Base-by-base conservation (phyloP, 2,113 vertebrate species). In the Epinephelus fuscoguttatus region DNA sequence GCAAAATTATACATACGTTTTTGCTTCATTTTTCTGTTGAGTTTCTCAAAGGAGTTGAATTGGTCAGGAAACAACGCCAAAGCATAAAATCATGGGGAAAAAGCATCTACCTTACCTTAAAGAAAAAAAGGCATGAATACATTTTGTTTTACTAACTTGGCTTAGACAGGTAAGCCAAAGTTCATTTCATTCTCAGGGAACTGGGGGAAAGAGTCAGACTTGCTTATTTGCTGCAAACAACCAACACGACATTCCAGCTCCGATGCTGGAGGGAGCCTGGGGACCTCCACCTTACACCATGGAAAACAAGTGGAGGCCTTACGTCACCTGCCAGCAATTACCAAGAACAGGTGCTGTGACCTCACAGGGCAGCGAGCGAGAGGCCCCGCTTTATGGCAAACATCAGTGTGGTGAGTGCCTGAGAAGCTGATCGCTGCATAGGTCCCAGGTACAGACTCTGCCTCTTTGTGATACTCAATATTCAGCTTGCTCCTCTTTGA, bases 291-390 rank as follows among this genome's bases (percentile, higher is more conserved):
- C 81, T 89, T 87, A 77, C 77, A 67, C 74, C 57, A 73, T 83
- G 92, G 89, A 89, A 91, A 92, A 88, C 84, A 91, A 92, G 83
- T 40, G 61, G 81, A 75, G 52, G 69, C 53, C 78, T 89, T 62
- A 78, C 78, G 69, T 91, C 91, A 90, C 87, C 91, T 91, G 89
- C 49, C 84, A 78, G 77, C 84, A 78, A 80, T 90, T 85, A 92
- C 88, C 52, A 40, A 53, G 76, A 91, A 90, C 91, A 93, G 93
- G 91, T 92, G 91, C 85, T 78, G 89, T 93, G 91, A 94, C 91
- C 93, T 91, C 87, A 91, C 75, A 70, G 85, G 88, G 85, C 83
- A 80, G 82, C 6, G 33, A 63, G 88, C 1, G 14, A 62, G 84
- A 23, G 75, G 75, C 74, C 84, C 57, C 21, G 15, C 57, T 89